phyloP scores from a whole-genome alignment of 2,113 vertebrate species.

The Bombycilla garrulus region DNA sequence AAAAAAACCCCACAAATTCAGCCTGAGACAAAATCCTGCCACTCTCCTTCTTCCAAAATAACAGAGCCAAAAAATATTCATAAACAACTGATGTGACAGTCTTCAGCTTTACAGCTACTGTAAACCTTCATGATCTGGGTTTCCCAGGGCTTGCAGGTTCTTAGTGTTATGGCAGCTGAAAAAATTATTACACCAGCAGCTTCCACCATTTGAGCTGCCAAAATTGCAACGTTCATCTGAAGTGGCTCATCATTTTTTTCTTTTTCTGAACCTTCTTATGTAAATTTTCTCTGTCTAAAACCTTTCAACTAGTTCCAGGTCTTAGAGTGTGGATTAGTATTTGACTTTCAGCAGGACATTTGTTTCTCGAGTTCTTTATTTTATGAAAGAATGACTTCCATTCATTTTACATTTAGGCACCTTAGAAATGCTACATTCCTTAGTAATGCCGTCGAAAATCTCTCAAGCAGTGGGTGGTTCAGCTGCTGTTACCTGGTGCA shows the following conservation, averaged over 20 bases:
- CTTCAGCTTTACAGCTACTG: neutral
- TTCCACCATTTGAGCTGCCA: neutral
- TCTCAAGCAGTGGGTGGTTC: neutral
- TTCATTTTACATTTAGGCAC: neutral
- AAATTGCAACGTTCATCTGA: neutral
- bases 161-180: neutral
- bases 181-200: neutral
- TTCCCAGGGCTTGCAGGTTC: neutral
- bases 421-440: neutral
- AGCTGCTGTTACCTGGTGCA: neutral
- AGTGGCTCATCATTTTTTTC: neutral
- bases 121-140: neutral
- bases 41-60: neutral
- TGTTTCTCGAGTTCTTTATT: neutral
- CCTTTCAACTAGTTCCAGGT: neutral
- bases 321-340: neutral
- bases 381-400: neutral
- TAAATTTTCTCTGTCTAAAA: neutral
- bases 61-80: neutral
- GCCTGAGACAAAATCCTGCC: neutral
- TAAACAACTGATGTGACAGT: neutral
- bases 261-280: neutral
- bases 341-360: neutral
- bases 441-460: neutral
- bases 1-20: neutral